These are phyloP conservation scores for Aradus depressus DNA, from an alignment of 2,888 invertebrate species.

Conservation along the genomic window DNA sequence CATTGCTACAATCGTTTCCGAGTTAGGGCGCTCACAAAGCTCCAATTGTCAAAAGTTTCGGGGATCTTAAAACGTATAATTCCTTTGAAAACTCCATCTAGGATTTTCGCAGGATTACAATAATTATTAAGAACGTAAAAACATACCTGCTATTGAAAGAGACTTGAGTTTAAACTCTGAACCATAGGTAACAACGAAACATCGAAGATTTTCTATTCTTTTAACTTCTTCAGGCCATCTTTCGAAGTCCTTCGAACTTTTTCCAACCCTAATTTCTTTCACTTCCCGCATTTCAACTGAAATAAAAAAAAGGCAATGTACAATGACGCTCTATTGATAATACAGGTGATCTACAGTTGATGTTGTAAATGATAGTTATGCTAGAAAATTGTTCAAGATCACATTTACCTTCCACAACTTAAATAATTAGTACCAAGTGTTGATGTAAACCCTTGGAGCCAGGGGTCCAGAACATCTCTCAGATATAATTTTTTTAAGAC, in stretches of 20 bases:
- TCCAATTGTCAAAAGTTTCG: background rate
- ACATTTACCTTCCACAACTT: too few species aligned
- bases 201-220: conserved; percentile 62
- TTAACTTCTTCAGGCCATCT: conserved; percentile 84
- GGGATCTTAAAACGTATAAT: background rate
- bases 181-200: conserved; percentile 85
- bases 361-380: background rate
- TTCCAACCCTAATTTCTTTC: conserved; percentile 79
- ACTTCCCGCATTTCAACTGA: conserved; percentile 66
- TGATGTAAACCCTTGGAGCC: too few species aligned
- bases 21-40: too few species aligned
- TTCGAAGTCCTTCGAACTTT: conserved; percentile 82
- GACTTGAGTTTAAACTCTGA: conserved; percentile 78
- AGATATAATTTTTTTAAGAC: too few species aligned
- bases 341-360: background rate
- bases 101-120: background rate
- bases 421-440: too few species aligned
- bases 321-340: too few species aligned
- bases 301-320: conserved; percentile 29
- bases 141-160: conserved; percentile 68
- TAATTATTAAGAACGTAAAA: background rate
- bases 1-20: too few species aligned
- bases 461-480: too few species aligned
- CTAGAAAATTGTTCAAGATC: too few species aligned
- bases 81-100: background rate